Evolutionary conservation across 2,888 invertebrate genomes (phyloP).

Genomic region (Pollenia griseotomentosa): DNA sequence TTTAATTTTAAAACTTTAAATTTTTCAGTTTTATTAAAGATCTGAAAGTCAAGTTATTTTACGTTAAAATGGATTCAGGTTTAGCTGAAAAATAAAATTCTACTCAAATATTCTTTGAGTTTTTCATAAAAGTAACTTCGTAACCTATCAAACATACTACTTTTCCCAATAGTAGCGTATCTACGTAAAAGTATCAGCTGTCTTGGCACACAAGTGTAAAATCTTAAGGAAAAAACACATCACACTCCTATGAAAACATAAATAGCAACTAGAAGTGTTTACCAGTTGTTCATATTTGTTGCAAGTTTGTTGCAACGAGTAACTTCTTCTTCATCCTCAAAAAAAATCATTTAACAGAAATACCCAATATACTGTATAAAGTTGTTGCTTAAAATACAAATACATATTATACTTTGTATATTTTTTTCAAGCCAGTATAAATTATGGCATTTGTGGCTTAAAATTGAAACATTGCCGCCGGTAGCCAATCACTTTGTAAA

Average conservation of each 20-base stretch:
- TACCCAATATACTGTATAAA: too few relatives aligned
- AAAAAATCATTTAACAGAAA: not conserved
- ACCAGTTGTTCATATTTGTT: not conserved
- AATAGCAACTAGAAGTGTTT: not conserved
- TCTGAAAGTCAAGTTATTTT: too few relatives aligned
- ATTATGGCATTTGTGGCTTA: slow-evolving; percentile 48
- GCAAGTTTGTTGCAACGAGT: slow-evolving; percentile 19
- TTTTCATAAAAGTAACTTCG: too few relatives aligned
- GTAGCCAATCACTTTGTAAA: slow-evolving; percentile 31
- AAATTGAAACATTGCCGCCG: slow-evolving; percentile 52
- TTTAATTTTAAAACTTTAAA: too few relatives aligned
- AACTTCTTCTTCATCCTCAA: slow-evolving; percentile 4
- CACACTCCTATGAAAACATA: not conserved
- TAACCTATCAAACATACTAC: too few relatives aligned
- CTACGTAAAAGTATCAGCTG: too few relatives aligned
- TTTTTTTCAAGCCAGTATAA: slow-evolving; percentile 3
- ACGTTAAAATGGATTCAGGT: too few relatives aligned
- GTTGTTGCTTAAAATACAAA: not conserved
- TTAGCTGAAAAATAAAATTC: too few relatives aligned
- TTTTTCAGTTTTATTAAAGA: too few relatives aligned
- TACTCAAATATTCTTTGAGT: too few relatives aligned
- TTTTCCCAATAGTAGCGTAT: too few relatives aligned
- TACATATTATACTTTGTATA: slow-evolving; percentile 6
- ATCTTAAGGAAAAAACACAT: not conserved
- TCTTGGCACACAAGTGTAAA: too few relatives aligned